These are phyloP conservation scores for Drosophila antonietae DNA, from an alignment of 2,888 invertebrate genomes.

Conservation along the genomic window DNA sequence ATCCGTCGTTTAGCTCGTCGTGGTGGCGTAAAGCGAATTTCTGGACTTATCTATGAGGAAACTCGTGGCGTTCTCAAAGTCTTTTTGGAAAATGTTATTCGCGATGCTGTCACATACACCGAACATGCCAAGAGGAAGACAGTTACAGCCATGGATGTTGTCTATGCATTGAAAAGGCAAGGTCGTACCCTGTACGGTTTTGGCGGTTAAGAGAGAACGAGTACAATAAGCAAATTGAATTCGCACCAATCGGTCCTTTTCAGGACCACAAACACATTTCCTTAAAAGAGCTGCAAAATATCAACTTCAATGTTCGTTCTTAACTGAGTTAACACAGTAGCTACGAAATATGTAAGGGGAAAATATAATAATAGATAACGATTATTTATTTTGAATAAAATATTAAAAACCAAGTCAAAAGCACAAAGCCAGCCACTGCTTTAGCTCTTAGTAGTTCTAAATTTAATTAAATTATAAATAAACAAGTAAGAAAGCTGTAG, in stretches of 20 bases:
- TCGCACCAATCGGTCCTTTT: constrained; percentile 38
- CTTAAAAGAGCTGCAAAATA: not conserved
- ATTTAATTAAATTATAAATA: too few species aligned
- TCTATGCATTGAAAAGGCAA: constrained; percentile 92
- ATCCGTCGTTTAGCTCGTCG: constrained; percentile 90
- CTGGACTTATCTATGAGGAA: too few species aligned
- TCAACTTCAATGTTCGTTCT: not conserved
- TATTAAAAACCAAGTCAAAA: too few species aligned
- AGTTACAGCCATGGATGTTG: constrained; percentile 85
- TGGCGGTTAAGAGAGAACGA: constrained; percentile 21
- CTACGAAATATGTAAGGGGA: too few species aligned
- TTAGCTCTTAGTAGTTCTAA: too few species aligned
- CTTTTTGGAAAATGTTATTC: constrained; percentile 89
- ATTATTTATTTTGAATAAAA: too few species aligned
- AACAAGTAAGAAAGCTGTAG: too few species aligned
- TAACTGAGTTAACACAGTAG: too few species aligned
- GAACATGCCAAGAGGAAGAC: constrained; percentile 24
- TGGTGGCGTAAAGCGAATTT: constrained; percentile 87
- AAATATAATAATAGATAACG: too few species aligned
- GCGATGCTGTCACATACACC: constrained; percentile 86
- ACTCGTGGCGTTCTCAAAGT: constrained; percentile 88
- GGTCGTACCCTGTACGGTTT: constrained; percentile 88
- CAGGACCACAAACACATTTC: constrained; percentile 25
- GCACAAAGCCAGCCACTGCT: too few species aligned
- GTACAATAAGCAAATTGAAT: not conserved